Evolutionary conservation across 2,113 vertebrate genomes (phyloP).

Genomic region (Peromyscus polionotus): DNA sequence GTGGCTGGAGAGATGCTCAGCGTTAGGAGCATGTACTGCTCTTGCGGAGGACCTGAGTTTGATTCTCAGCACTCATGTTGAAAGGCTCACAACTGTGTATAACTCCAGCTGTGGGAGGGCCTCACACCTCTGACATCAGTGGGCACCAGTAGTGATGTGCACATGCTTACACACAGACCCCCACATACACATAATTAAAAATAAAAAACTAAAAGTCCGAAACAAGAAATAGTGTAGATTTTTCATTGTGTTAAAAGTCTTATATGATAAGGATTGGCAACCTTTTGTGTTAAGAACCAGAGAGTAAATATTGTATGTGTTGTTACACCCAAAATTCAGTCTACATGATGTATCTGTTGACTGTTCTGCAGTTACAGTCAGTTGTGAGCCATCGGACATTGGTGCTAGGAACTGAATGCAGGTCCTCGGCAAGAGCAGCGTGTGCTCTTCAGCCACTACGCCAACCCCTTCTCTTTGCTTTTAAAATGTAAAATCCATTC

Average conservation of each 20-base stretch:
- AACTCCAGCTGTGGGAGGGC: not conserved
- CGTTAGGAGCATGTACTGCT: not conserved
- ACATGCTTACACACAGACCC: not conserved
- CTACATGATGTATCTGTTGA: not conserved
- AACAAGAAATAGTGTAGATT: not conserved
- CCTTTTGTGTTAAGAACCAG: not conserved
- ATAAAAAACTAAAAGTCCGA: not conserved
- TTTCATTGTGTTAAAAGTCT: conserved; percentile 13
- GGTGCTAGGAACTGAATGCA: not conserved
- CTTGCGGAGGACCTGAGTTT: not conserved
- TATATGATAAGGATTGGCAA: not conserved
- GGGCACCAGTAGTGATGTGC: not conserved
- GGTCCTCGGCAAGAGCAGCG: not conserved
- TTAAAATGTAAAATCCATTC: conserved; percentile 28
- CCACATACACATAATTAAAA: not conserved
- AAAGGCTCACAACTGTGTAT: not conserved
- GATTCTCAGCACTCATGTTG: not conserved
- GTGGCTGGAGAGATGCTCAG: not conserved
- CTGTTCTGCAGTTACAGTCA: not conserved
- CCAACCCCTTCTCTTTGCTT: not conserved
- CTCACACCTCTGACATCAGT: not conserved
- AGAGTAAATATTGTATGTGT: not conserved
- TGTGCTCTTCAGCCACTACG: not conserved
- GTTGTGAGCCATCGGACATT: not conserved
- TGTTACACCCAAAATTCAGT: not conserved